Conservation (phyloP, 2,888 invertebrate genomes). For the Seira ritae region DNA sequence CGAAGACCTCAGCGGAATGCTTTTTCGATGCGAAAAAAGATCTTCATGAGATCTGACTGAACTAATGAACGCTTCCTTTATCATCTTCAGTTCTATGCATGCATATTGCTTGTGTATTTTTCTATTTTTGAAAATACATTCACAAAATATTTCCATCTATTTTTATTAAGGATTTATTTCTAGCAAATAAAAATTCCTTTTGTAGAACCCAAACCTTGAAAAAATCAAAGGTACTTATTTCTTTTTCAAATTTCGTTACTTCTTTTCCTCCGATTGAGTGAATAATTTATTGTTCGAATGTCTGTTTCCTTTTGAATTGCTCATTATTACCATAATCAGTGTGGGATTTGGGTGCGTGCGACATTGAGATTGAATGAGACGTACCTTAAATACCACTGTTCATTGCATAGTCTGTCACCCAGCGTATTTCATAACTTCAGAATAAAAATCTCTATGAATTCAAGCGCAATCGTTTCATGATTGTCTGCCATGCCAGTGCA, state of each 20-base stretch:
- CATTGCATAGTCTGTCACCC: not conserved
- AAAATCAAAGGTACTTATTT: conserved; percentile 9
- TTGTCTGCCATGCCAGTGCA: not conserved
- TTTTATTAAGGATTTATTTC: not conserved
- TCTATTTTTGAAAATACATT: no score
- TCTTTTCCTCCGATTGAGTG: not conserved
- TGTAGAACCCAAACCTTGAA: not conserved
- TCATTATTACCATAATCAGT: conserved; percentile 3
- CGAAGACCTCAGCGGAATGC: no score
- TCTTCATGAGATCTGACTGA: no score
- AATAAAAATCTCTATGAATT: not conserved
- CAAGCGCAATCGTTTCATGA: not conserved
- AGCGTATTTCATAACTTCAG: not conserved
- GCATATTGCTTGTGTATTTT: no score
- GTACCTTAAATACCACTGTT: not conserved
- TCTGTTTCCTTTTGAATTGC: conserved; percentile 3
- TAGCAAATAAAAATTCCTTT: not conserved
- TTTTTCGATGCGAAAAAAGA: no score
- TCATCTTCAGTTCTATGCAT: no score
- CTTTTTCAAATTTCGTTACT: not conserved
- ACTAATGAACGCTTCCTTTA: no score
- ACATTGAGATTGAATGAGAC: not conserved
- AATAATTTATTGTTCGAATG: conserved; percentile 17
- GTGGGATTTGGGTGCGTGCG: conserved; percentile 1
- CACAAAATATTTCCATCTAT: no score